Evolutionary conservation across 2,888 invertebrate genomes (phyloP).

Genomic region (Podotricha telesiphe): DNA sequence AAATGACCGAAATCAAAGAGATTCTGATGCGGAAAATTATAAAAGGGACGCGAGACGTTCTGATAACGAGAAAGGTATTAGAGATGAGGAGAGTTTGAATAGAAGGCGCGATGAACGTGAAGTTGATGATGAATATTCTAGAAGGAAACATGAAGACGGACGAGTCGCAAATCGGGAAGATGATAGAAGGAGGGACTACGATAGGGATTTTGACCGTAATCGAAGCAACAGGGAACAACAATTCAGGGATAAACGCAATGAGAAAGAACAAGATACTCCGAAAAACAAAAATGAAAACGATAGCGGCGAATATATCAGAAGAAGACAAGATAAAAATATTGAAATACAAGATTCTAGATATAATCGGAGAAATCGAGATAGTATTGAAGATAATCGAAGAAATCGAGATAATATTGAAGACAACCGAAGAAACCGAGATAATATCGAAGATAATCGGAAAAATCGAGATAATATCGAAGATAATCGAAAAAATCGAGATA

Average conservation of each 20-base stretch:
- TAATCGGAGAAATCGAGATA: background rate
- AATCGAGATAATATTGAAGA: background rate
- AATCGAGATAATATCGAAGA: background rate
- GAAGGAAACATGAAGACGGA: conserved; percentile 9
- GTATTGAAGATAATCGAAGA: background rate
- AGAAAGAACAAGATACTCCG: background rate
- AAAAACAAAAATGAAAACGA: conserved; percentile 1
- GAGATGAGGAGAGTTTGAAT: background rate
- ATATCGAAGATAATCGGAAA: background rate
- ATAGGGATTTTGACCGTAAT: background rate
- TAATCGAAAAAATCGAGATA: background rate
- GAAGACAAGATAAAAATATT: conserved; percentile 18
- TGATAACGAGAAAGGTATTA: conserved; percentile 12
- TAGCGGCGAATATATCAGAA: conserved; percentile 6
- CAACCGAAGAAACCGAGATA: background rate
- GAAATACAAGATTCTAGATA: conserved; percentile 8
- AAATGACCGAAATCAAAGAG: conserved; percentile 39
- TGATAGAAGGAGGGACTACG: conserved; percentile 12
- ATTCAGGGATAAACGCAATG: conserved; percentile 6
- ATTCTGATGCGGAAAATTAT: conserved; percentile 16
- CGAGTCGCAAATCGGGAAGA: conserved; percentile 1
- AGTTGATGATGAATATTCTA: background rate
- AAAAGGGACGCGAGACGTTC: conserved; percentile 26
- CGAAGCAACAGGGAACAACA: background rate
- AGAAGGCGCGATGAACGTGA: conserved; percentile 10